phyloP scores from a whole-genome alignment of 2,113 vertebrate species.

The Aplodontia rufa region DNA sequence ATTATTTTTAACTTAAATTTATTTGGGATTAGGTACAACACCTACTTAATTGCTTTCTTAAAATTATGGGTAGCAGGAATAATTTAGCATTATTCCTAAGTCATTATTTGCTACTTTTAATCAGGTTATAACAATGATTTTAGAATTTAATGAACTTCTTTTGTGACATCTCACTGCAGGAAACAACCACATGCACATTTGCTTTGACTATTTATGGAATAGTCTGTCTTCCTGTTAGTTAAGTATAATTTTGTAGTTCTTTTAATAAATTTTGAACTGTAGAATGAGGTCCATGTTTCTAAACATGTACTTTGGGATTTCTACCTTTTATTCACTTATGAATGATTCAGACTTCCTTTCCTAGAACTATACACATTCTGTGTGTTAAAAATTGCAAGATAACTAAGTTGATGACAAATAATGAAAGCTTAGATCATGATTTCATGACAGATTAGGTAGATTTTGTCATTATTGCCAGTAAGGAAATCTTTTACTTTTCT shows the following conservation, averaged over 20 bases:
- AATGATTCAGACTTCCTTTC: conserved; percentile 11
- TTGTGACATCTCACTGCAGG: neutral
- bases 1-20: conserved; percentile 40
- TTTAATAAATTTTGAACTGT: neutral
- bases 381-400: neutral
- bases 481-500: conserved; percentile 19
- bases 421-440: neutral
- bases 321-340: neutral
- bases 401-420: neutral
- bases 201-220: neutral
- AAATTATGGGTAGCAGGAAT: neutral
- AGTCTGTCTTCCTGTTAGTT: neutral
- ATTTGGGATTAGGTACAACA: neutral
- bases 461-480: conserved; percentile 30
- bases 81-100: neutral
- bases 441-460: neutral
- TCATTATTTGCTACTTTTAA: neutral
- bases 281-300: neutral
- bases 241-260: neutral
- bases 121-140: neutral
- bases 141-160: neutral
- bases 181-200: neutral
- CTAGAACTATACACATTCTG: neutral
- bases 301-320: neutral
- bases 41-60: neutral